These are phyloP conservation scores for Pristionchus fissidentatus DNA, from an alignment of 2,888 invertebrate genomes.

Conservation along the genomic window DNA sequence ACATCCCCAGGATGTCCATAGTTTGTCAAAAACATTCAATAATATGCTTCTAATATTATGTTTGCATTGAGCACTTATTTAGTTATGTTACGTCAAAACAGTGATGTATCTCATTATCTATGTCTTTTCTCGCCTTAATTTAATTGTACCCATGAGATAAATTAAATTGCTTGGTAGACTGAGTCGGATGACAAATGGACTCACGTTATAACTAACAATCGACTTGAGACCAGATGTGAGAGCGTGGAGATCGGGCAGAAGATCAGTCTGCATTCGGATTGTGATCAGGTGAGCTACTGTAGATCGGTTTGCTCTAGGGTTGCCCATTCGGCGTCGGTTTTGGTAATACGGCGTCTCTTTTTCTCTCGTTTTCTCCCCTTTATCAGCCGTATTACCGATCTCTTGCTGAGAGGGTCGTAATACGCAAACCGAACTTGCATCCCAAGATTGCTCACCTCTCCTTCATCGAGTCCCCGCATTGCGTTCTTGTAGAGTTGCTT, in stretches of 20 bases:
- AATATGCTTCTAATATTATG: not conserved
- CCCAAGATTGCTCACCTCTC: no score
- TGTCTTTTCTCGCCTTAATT: not conserved
- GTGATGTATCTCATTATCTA: not conserved
- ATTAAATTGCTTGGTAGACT: no score
- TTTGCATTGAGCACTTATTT: no score
- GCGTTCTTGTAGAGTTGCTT: conserved; percentile 60
- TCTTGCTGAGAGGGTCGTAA: no score
- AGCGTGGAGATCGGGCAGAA: conserved; percentile 85
- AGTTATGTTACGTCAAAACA: not conserved
- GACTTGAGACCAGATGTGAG: conserved; percentile 93
- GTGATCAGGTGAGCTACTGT: conserved; percentile 50
- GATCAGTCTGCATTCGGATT: conserved; percentile 52
- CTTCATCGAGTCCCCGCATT: no score
- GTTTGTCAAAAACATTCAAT: not conserved
- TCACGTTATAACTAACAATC: not conserved
- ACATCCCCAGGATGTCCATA: not conserved
- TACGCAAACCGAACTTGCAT: no score
- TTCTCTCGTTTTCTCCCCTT: no score
- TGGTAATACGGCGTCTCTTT: no score
- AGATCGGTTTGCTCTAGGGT: conserved; percentile 49
- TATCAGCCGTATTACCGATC: no score
- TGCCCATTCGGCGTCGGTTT: conserved; percentile 68
- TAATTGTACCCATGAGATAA: not conserved
- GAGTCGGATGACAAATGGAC: no score